Evolutionary conservation across 2,113 vertebrate genomes (phyloP).

Genomic region (Scomber scombrus): DNA sequence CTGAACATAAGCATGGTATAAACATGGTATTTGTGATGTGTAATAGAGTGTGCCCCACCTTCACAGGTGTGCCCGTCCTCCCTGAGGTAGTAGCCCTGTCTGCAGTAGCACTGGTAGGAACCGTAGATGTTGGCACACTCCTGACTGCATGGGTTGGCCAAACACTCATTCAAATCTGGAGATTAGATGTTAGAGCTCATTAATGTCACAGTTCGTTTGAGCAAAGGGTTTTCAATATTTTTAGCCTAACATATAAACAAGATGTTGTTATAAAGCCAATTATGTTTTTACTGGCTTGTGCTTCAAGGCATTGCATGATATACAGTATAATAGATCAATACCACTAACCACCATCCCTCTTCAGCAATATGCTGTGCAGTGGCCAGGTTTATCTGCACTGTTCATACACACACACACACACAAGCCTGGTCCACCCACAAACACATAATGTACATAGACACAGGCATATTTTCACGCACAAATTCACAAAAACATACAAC

Average conservation of each 20-base stretch:
- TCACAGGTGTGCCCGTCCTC: constrained; percentile 91
- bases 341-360: background rate
- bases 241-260: constrained; percentile 46
- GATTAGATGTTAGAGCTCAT: constrained; percentile 63
- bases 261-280: constrained; percentile 59
- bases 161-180: constrained; percentile 94
- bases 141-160: constrained; percentile 91
- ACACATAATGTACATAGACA: constrained; percentile 17
- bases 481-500: constrained; percentile 49
- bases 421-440: background rate
- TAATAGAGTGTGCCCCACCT: constrained; percentile 79
- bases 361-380: constrained; percentile 7
- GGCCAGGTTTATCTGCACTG: constrained; percentile 20
- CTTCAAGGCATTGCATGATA: constrained; percentile 47
- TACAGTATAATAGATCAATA: constrained; percentile 11
- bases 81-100: constrained; percentile 91
- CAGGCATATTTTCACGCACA: constrained; percentile 51
- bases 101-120: constrained; percentile 97
- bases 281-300: constrained; percentile 58
- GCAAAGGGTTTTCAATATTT: constrained; percentile 50
- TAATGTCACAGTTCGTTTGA: constrained; percentile 54
- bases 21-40: constrained; percentile 1
- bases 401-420: constrained; percentile 21
- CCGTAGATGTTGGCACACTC: constrained; percentile 95
- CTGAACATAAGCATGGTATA: background rate